These are phyloP conservation scores for Synodontis membranacea DNA, from an alignment of 2,113 vertebrate species.

Conservation along the genomic window DNA sequence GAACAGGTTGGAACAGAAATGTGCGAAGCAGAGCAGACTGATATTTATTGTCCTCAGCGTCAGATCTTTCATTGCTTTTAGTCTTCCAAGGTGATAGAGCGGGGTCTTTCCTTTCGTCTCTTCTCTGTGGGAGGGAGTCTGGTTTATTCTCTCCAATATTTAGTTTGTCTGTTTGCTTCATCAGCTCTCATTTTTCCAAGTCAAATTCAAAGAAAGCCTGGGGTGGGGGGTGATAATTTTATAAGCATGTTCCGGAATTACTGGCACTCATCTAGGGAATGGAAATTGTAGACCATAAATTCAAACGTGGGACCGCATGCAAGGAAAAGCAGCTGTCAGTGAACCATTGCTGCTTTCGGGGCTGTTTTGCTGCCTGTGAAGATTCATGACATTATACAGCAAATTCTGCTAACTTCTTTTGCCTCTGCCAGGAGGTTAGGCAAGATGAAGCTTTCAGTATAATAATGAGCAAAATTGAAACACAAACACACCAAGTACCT, in stretches of 20 bases:
- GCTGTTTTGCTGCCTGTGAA: not conserved
- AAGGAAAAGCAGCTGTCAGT: not conserved
- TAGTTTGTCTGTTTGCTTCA: not conserved
- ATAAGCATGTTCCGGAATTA: too few species aligned
- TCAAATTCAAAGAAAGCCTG: too few species aligned
- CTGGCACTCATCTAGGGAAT: not conserved
- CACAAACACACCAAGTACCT: not conserved
- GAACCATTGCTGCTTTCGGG: not conserved
- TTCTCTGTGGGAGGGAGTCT: not conserved
- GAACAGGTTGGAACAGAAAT: constrained; percentile 50
- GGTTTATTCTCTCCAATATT: not conserved
- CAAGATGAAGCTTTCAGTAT: not conserved
- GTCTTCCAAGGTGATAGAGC: not conserved
- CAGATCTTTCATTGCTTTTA: constrained; percentile 20
- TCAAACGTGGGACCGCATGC: not conserved
- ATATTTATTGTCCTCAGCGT: constrained; percentile 37
- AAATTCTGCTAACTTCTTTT: not conserved
- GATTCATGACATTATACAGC: not conserved
- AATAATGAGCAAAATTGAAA: not conserved
- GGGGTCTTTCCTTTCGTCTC: not conserved
- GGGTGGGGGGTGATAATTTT: not conserved
- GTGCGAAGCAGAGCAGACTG: constrained; percentile 39
- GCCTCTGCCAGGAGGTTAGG: not conserved
- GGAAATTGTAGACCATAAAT: not conserved
- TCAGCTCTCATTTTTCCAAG: not conserved